Evolutionary conservation across 1,140 invertebrate species (phyloP).

Genomic region (Bicyclus anynana): DNA sequence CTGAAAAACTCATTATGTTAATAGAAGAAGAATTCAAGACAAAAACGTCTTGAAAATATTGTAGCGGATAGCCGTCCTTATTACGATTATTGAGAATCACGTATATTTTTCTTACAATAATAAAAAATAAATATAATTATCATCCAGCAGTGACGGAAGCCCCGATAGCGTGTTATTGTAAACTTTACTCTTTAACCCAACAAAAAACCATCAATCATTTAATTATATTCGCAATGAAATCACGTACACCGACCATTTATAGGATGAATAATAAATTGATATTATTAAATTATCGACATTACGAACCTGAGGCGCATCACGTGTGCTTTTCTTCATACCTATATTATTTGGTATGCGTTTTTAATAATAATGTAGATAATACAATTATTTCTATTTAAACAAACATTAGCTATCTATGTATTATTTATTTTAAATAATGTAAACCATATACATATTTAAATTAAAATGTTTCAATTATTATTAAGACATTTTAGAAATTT

Average conservation of each 20-base stretch:
- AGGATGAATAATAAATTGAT: conserved; percentile 5
- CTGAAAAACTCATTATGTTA: too few species aligned
- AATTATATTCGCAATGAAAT: conserved; percentile 1
- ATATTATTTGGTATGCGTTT: neutral
- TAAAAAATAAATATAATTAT: neutral
- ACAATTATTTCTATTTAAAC: too few species aligned
- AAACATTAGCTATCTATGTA: too few species aligned
- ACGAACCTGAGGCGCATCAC: neutral
- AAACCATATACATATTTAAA: too few species aligned
- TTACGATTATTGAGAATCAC: neutral
- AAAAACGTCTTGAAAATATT: too few species aligned
- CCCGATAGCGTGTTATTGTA: conserved; percentile 1
- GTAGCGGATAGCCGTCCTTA: neutral
- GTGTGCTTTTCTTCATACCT: neutral
- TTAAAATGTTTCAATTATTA: too few species aligned
- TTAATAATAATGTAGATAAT: too few species aligned
- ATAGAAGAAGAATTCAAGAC: too few species aligned
- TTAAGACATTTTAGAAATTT: too few species aligned
- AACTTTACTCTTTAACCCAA: neutral
- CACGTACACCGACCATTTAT: neutral
- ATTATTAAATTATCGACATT: neutral
- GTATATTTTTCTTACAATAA: neutral
- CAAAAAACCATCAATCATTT: conserved; percentile 1
- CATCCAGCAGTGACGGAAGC: neutral
- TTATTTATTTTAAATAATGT: too few species aligned